Percentiles rank a stretch among this genome's conserved stretches.
Evolutionary conservation across 53 echinoderm and acorn worm genomes (phyloP).

Genomic region (Paelopatides confundens): DNA sequence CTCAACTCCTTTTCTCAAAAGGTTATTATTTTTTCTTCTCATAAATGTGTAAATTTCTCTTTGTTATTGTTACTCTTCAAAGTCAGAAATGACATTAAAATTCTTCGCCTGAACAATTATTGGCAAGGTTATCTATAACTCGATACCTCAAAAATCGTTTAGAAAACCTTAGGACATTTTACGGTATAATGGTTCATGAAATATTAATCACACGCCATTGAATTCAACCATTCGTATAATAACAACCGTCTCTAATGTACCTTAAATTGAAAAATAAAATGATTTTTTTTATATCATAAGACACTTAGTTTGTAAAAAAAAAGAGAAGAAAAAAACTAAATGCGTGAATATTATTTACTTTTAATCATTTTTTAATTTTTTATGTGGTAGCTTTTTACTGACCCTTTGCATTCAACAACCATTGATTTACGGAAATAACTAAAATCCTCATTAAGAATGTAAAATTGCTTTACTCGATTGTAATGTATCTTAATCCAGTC

Average conservation of each 20-base stretch:
- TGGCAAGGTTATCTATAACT: neutral
- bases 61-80: no score
- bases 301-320: no score
- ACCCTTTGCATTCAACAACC: neutral
- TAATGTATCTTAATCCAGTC: neutral
- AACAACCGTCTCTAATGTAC: no score
- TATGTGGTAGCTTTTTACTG: neutral
- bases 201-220: neutral
- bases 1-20: no score
- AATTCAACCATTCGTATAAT: neutral
- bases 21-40: no score
- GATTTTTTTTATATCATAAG: no score
- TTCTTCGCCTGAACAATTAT: neutral
- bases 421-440: neutral
- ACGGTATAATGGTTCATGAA: no score
- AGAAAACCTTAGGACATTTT: no score
- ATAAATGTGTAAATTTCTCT: no score
- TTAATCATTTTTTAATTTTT: neutral
- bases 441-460: neutral
- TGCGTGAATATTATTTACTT: no score
- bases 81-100: neutral
- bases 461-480: neutral
- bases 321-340: no score
- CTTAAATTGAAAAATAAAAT: no score
- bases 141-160: neutral